Percentiles rank a stretch among this genome's conserved stretches.
Conservation (phyloP, 2,797 vertebrate genomes). For the Diglossa cyanea region DNA sequence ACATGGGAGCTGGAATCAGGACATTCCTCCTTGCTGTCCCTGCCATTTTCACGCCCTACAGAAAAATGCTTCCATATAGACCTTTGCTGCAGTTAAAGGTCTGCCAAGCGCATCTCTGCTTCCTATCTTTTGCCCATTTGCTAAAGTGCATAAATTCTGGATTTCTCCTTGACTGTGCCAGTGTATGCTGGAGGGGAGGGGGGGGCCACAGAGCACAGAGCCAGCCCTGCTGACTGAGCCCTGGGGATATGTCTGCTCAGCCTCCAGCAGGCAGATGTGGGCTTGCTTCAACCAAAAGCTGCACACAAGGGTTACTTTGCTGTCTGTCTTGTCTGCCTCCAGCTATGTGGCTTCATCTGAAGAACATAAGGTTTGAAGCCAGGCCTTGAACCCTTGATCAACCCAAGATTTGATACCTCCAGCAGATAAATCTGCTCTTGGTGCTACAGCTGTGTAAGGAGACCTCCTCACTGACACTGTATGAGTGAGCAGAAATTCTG, state of each 20-base stretch:
- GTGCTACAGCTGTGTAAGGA: neutral
- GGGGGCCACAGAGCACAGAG: neutral
- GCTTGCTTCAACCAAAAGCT: neutral
- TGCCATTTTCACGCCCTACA: neutral
- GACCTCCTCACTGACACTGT: neutral
- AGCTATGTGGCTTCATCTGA: neutral
- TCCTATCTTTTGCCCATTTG: neutral
- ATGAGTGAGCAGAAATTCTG: neutral
- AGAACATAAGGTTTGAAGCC: neutral
- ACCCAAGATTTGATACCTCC: neutral
- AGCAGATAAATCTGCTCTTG: neutral
- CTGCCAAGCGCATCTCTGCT: neutral
- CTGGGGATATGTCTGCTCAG: rapidly evolving
- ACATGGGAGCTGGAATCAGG: neutral
- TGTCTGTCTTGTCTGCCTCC: neutral
- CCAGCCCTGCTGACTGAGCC: neutral
- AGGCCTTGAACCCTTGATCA: neutral
- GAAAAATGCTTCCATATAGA: neutral
- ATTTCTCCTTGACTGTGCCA: neutral
- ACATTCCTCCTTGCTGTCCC: neutral
- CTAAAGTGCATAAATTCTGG: neutral
- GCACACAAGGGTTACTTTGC: neutral
- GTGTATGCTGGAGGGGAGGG: neutral
- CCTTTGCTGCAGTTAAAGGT: neutral
- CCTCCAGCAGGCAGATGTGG: neutral